These are phyloP conservation scores for Leptinotarsa haldemani DNA, from an alignment of 2,888 invertebrate genomes.

Conservation along the genomic window DNA sequence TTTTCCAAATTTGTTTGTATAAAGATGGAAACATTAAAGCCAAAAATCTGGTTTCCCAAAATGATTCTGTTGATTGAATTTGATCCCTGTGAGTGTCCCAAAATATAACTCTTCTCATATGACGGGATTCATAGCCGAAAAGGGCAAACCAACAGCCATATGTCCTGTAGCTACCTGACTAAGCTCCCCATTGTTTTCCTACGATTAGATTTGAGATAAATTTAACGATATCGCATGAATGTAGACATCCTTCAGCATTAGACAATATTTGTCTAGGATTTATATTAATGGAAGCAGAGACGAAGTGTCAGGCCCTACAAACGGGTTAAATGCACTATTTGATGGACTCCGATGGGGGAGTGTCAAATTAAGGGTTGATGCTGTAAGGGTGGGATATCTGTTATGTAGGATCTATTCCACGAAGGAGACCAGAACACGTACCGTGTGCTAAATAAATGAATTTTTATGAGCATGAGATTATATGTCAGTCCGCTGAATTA, in stretches of 20 bases:
- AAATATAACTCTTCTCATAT: too few species aligned
- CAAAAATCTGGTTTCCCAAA: too few species aligned
- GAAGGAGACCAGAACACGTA: neutral
- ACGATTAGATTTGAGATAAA: conserved; percentile 22
- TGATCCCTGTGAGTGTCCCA: too few species aligned
- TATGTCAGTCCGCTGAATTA: too few species aligned
- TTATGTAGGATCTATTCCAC: conserved; percentile 22
- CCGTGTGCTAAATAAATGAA: neutral
- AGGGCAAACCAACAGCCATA: neutral
- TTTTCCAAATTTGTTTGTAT: too few species aligned
- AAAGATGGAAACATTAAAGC: too few species aligned
- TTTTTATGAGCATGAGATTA: neutral
- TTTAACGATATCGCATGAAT: conserved; percentile 14
- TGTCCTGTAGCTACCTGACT: conserved; percentile 15
- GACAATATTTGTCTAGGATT: conserved; percentile 41
- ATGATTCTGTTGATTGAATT: too few species aligned
- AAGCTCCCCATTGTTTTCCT: conserved; percentile 23
- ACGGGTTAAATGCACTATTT: conserved; percentile 45
- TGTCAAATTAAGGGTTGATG: conserved; percentile 42
- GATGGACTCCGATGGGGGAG: conserved; percentile 39
- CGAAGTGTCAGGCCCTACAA: conserved; percentile 29
- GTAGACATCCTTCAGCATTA: conserved; percentile 25
- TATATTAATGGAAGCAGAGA: conserved; percentile 45
- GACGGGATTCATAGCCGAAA: neutral
- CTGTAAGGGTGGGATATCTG: conserved; percentile 23